phyloP scores from a whole-genome alignment of 92 coral and sea anemone genomes.

The Epizoanthus scotinus region DNA sequence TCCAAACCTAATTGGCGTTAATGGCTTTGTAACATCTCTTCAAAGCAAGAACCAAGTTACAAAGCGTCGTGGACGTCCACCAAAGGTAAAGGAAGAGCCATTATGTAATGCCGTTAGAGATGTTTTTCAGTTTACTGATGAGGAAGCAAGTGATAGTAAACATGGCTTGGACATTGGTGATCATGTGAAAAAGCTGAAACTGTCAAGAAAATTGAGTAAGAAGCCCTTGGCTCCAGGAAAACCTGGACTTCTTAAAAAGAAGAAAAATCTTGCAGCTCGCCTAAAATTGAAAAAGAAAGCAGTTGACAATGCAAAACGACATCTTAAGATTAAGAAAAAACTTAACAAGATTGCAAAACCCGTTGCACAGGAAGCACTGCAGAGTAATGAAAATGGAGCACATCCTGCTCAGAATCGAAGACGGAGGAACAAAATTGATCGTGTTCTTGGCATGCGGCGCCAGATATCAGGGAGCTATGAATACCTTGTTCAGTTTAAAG shows the following conservation, averaged over 20 bases:
- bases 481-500: slow-evolving; percentile 94
- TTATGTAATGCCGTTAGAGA: slow-evolving; percentile 51
- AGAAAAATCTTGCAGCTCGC: slow-evolving; percentile 60
- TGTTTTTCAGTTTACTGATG: slow-evolving; percentile 74
- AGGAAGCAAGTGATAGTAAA: slow-evolving; percentile 62
- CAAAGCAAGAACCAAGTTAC: slow-evolving; percentile 52
- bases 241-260: slow-evolving; percentile 57
- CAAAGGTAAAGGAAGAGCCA: slow-evolving; percentile 55
- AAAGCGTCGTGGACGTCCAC: slow-evolving; percentile 84
- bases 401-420: slow-evolving; percentile 55
- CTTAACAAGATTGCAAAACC: slow-evolving; percentile 26
- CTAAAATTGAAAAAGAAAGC: slow-evolving; percentile 73
- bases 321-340: slow-evolving; percentile 49
- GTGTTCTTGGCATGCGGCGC: slow-evolving; percentile 90
- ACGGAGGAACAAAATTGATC: slow-evolving; percentile 79
- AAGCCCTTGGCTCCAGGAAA: slow-evolving; percentile 70
- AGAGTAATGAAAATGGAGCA: slow-evolving; percentile 37
- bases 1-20: slow-evolving; percentile 66
- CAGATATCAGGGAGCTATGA: slow-evolving; percentile 72
- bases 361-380: slow-evolving; percentile 35
- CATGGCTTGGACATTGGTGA: slow-evolving; percentile 64
- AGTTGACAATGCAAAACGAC: slow-evolving; percentile 68
- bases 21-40: slow-evolving; percentile 61
- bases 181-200: slow-evolving; percentile 42
- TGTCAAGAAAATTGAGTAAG: slow-evolving; percentile 56